Percentiles rank a stretch among this genome's conserved stretches.
Evolutionary conservation across 2,888 invertebrate species (phyloP).

Genomic region (Drosophila histrio): DNA sequence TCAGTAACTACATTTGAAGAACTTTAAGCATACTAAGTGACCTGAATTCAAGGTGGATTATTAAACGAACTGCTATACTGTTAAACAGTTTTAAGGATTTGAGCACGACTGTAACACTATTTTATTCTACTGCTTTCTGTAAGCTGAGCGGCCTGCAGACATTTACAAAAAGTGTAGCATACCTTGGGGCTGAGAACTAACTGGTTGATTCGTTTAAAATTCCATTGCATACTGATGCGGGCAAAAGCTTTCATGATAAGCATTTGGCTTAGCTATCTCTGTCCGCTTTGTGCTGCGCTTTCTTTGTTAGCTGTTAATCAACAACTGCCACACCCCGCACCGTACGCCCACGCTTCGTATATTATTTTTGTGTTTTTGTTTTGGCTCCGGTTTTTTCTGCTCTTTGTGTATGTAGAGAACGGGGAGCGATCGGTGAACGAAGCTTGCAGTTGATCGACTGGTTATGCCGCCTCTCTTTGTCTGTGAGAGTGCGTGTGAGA

Average conservation of each 20-base stretch:
- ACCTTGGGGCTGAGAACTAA: neutral
- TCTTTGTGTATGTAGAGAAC: conserved; percentile 1
- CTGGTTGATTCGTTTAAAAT: neutral
- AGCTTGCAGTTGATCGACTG: conserved; percentile 57
- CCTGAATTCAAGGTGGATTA: neutral
- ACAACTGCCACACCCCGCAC: conserved; percentile 5
- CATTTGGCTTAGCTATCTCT: neutral
- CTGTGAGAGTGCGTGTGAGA: neutral
- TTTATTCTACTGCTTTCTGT: neutral
- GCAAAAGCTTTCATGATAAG: conserved; percentile 16
- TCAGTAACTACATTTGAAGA: neutral
- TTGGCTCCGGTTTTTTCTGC: conserved; percentile 60
- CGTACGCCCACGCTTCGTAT: conserved; percentile 19
- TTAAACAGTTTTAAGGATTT: neutral
- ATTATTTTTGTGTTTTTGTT: conserved; percentile 74
- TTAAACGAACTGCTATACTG: neutral
- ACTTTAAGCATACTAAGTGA: neutral
- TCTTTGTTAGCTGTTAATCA: conserved; percentile 42
- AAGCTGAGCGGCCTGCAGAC: neutral
- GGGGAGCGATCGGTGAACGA: conserved; percentile 27
- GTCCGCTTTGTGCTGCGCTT: conserved; percentile 34
- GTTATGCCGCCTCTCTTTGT: conserved; percentile 32
- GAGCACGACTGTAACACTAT: neutral
- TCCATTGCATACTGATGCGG: conserved; percentile 31
- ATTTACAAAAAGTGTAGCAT: conserved; percentile 2